Base-by-base conservation (phyloP, 2,113 vertebrate genomes). In the Geothlypis trichas region DNA sequence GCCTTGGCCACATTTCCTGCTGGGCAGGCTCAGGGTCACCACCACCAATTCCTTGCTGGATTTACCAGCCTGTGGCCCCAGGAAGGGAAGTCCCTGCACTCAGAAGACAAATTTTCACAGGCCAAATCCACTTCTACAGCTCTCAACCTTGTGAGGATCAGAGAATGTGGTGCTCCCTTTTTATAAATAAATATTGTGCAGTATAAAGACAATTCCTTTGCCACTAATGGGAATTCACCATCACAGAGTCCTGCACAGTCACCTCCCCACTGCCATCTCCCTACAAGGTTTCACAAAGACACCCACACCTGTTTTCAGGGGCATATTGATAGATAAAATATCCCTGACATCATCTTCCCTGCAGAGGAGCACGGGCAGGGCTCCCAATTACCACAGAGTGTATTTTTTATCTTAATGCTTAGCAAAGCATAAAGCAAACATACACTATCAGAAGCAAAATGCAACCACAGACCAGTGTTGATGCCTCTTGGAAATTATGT, bases 351-450 rank as follows among this genome's bases (percentile, higher is more conserved):
- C 73, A 57, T 19, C 39, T 59, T 74, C 31, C 33, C 39, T 67
- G 23, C 66, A 51, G 33, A 14, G 24, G 42, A 84, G 52, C 35
- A 66, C 2, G 6, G 42, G 35, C 23, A 59, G 58, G 11, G n/a
- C n/a, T 88, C 49, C 9, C 62, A 66, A 13, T 41, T 82, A 54
- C 41, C 67, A 58, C 10, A 5, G 59, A 90, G 26, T 9, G 3
- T 33, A n/a, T 33, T 87, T 93, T 93, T 92, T 37, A 74, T 65
- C 66, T 76, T 44, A 79, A 49, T 46, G 58, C 19, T 79, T 41
- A 42, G 46, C 65, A 73, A 84, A 87, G 58, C 65, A 66, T 62
- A 68, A 90, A 92, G 69, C 62, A 92, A 91, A 84, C 20, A 35
- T 61, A 52, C n/a, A 16, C 44, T 65, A 67, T 78, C 81, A 82